A percentile compares a stretch with the other conserved stretches of the same genome.
Conservation (phyloP, 2,797 vertebrate species). For the Thunnus albacares region DNA sequence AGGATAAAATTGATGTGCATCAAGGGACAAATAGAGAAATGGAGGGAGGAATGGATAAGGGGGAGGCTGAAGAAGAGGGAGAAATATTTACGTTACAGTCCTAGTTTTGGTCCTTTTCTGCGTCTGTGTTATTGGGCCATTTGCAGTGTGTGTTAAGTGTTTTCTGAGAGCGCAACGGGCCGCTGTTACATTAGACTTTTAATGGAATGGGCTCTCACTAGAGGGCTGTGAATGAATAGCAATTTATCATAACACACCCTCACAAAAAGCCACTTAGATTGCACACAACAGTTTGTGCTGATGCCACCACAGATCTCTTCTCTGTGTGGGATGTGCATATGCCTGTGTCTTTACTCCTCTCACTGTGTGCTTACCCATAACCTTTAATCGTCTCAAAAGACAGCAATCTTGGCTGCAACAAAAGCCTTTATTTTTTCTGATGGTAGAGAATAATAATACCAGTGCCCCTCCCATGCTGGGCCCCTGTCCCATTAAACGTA, state of each 20-base stretch:
- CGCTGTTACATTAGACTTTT: conserved; percentile 70
- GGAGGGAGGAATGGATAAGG: conserved; percentile 1
- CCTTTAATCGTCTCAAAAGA: conserved; percentile 60
- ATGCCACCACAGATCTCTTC: conserved; percentile 50
- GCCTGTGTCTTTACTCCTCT: conserved; percentile 19
- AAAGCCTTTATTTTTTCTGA: conserved; percentile 60
- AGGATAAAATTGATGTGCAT: conserved; percentile 64
- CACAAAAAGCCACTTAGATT: conserved; percentile 55
- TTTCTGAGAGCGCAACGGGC: conserved; percentile 61
- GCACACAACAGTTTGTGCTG: conserved; percentile 55
- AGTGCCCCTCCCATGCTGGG: conserved; percentile 41
- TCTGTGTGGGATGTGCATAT: conserved; percentile 43
- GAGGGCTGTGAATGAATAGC: conserved; percentile 69
- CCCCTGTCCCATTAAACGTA: conserved; percentile 64
- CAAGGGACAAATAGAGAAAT: conserved; percentile 53
- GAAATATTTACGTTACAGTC: conserved; percentile 54
- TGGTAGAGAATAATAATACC: conserved; percentile 56
- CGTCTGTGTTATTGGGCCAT: conserved; percentile 55
- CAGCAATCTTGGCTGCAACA: conserved; percentile 49
- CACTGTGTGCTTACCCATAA: conserved; percentile 31
- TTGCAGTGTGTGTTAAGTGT: conserved; percentile 73
- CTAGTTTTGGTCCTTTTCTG: conserved; percentile 59
- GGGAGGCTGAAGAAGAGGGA: conserved; percentile 25
- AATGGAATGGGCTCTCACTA: conserved; percentile 73
- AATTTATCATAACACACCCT: conserved; percentile 73